Evolutionary conservation across 2,888 invertebrate species (phyloP).

Genomic region (Neocrepidodera transversa): DNA sequence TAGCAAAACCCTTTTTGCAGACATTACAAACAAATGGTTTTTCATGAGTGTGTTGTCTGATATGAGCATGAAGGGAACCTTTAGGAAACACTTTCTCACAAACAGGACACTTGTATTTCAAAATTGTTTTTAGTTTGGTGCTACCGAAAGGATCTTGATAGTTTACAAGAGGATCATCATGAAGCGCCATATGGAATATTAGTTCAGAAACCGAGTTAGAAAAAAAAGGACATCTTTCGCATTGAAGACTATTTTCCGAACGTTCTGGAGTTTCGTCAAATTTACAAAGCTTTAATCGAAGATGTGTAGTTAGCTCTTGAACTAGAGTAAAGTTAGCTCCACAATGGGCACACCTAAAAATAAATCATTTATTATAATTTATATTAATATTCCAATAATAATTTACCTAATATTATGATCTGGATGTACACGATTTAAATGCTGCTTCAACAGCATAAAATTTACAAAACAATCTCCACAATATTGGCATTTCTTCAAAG

Average conservation of each 20-base stretch:
- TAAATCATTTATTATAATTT: conserved; percentile 15
- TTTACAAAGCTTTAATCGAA: conserved; percentile 68
- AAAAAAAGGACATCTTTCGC: conserved; percentile 68
- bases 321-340: conserved; percentile 72
- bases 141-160: conserved; percentile 49
- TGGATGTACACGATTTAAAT: conserved; percentile 68
- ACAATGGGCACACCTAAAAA: conserved; percentile 74
- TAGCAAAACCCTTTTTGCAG: conserved; percentile 71
- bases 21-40: conserved; percentile 71
- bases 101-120: conserved; percentile 71
- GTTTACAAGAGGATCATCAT: conserved; percentile 61
- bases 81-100: conserved; percentile 73
- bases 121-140: conserved; percentile 47
- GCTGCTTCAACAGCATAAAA: conserved; percentile 67
- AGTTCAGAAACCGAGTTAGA: conserved; percentile 74
- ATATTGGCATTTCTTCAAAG: conserved; percentile 66
- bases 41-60: conserved; percentile 78
- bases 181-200: conserved; percentile 75
- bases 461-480: conserved; percentile 66
- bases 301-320: conserved; percentile 78
- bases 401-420: conserved; percentile 68
- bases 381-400: too few species aligned
- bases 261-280: conserved; percentile 50
- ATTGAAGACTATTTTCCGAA: conserved; percentile 54
- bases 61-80: conserved; percentile 71